phyloP scores from a whole-genome alignment of 1,140 invertebrate genomes.

The Cherax quadricarinatus region DNA sequence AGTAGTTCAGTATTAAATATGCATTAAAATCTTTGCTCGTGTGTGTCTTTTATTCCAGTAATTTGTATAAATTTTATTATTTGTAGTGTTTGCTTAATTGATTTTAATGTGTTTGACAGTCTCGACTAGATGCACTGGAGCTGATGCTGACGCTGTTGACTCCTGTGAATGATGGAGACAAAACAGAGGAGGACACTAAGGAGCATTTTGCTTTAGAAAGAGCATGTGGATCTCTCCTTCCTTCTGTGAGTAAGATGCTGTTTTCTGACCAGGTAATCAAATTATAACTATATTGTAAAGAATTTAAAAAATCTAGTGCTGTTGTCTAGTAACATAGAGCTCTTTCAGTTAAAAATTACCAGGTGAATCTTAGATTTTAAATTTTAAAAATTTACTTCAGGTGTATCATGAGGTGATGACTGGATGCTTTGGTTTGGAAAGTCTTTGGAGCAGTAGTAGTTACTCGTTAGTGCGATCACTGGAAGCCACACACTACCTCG shows the following conservation, averaged over 20 bases:
- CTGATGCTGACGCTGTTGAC: slow-evolving; percentile 78
- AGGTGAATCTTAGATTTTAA: not conserved
- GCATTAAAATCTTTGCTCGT: too few species aligned
- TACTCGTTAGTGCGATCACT: slow-evolving; percentile 54
- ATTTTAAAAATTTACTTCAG: slow-evolving; percentile 62
- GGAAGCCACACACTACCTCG: slow-evolving; percentile 79
- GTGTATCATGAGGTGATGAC: slow-evolving; percentile 81
- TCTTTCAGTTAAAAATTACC: not conserved
- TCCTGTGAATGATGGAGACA: slow-evolving; percentile 73
- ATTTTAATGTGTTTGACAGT: slow-evolving; percentile 74
- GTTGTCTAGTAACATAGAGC: too few species aligned
- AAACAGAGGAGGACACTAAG: slow-evolving; percentile 16
- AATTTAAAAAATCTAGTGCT: too few species aligned
- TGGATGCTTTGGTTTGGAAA: slow-evolving; percentile 81
- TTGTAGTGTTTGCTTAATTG: too few species aligned
- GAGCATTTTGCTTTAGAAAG: slow-evolving; percentile 69
- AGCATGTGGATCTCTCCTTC: slow-evolving; percentile 70
- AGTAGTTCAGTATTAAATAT: too few species aligned
- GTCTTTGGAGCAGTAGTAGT: slow-evolving; percentile 75
- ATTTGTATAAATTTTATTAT: too few species aligned
- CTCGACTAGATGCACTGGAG: slow-evolving; percentile 78
- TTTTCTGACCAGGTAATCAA: too few species aligned
- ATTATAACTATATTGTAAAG: too few species aligned
- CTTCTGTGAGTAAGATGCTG: slow-evolving; percentile 44
- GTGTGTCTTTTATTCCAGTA: too few species aligned